phyloP scores from a whole-genome alignment of 2,888 invertebrate genomes.

The Acholoe squamosa region DNA sequence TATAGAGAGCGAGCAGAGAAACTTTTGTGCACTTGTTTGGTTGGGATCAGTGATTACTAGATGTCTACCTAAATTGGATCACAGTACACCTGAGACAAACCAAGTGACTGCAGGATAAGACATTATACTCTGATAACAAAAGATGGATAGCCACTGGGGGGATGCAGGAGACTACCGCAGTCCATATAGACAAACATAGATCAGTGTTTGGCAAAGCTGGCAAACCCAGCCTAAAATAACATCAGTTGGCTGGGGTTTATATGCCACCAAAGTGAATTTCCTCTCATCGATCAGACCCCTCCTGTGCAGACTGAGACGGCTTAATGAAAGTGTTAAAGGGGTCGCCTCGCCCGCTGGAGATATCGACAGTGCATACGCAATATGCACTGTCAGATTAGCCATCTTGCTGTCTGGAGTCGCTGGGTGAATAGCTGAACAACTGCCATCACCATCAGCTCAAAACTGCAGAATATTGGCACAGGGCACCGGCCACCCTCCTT shows the following conservation, averaged over 20 bases:
- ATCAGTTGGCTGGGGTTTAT: not conserved
- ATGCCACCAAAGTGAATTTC: constrained; percentile 16
- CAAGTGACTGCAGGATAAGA: not conserved
- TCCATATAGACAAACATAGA: not conserved
- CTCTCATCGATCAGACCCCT: not conserved
- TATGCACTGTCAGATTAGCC: constrained; percentile 9
- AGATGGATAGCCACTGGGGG: not conserved
- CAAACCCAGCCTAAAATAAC: too few relatives aligned
- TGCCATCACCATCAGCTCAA: too few relatives aligned
- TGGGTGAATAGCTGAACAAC: not conserved
- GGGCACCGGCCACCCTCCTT: too few relatives aligned
- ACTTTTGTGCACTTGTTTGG: too few relatives aligned
- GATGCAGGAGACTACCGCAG: not conserved
- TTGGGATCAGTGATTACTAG: not conserved
- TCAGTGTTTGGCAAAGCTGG: not conserved
- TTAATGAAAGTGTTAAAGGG: constrained; percentile 16
- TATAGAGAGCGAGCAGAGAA: too few relatives aligned
- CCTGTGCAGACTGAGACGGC: not conserved
- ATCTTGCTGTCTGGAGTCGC: not conserved
- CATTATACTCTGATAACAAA: not conserved
- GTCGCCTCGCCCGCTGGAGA: not conserved
- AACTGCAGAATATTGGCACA: too few relatives aligned
- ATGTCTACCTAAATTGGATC: not conserved
- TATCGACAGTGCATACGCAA: not conserved
- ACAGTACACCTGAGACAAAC: not conserved